Conservation (phyloP, 2,888 invertebrate genomes). For the Cryptocheilus praepositus region DNA sequence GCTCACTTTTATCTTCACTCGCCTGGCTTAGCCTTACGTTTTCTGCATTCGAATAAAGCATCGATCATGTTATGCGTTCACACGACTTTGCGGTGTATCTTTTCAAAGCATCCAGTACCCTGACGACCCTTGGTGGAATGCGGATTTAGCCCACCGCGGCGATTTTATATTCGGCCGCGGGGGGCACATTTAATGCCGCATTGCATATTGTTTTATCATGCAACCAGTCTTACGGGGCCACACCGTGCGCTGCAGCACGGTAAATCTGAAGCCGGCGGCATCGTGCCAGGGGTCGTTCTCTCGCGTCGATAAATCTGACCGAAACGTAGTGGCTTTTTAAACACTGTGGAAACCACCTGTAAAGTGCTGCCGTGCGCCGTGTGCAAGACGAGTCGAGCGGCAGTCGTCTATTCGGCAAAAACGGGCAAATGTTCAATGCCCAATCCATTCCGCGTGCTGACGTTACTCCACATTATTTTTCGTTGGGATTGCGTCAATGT, state of each 20-base stretch:
- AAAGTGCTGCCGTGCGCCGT: conserved; percentile 32
- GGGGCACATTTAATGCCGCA: conserved; percentile 33
- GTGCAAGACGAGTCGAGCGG: too few relatives aligned
- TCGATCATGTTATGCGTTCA: too few relatives aligned
- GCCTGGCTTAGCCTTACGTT: too few relatives aligned
- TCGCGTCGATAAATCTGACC: conserved; percentile 49
- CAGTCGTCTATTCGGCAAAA: too few relatives aligned
- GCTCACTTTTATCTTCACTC: neutral
- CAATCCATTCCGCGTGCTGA: conserved; percentile 4
- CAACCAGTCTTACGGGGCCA: conserved; percentile 23
- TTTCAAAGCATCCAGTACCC: too few relatives aligned
- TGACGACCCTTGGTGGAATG: too few relatives aligned
- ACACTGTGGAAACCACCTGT: conserved; percentile 55
- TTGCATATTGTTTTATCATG: conserved; percentile 46
- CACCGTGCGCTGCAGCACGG: conserved; percentile 5
- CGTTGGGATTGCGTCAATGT: neutral
- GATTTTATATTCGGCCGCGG: too few relatives aligned
- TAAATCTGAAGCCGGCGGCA: conserved; percentile 41
- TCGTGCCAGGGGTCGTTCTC: conserved; percentile 42
- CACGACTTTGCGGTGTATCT: too few relatives aligned
- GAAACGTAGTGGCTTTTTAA: conserved; percentile 45
- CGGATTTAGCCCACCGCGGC: too few relatives aligned
- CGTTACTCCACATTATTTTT: neutral
- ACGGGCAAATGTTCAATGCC: neutral
- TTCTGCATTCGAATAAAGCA: too few relatives aligned